phyloP scores from a whole-genome alignment of 2,797 vertebrate genomes.

The Taenioides sp. region DNA sequence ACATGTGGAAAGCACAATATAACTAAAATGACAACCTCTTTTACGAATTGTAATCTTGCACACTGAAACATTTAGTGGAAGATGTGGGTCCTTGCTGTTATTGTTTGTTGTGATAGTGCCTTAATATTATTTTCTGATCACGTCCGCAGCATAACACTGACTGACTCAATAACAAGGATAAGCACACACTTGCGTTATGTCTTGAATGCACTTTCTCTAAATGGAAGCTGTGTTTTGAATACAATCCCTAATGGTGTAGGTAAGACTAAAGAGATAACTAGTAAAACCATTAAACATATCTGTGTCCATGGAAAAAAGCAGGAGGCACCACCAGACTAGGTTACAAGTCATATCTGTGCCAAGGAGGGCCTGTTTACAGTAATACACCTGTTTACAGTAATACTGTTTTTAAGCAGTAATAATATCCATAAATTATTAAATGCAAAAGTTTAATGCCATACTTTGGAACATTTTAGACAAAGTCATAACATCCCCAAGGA shows the following conservation, averaged over 20 bases:
- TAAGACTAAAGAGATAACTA: too few species aligned
- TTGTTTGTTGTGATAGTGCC: constrained; percentile 35
- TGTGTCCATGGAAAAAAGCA: neutral
- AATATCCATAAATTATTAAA: too few species aligned
- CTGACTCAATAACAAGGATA: constrained; percentile 28
- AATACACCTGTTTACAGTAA: too few species aligned
- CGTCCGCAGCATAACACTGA: constrained; percentile 48
- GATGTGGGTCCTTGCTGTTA: constrained; percentile 33
- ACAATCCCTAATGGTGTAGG: constrained; percentile 9
- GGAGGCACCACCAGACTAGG: neutral
- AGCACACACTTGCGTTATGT: constrained; percentile 29
- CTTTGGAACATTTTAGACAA: too few species aligned
- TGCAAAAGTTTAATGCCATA: too few species aligned
- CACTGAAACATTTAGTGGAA: constrained; percentile 43
- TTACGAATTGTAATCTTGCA: constrained; percentile 22
- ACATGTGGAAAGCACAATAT: neutral
- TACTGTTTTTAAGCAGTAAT: too few species aligned
- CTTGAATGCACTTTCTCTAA: constrained; percentile 8
- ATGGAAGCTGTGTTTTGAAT: constrained; percentile 15
- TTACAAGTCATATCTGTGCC: too few species aligned
- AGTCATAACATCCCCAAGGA: too few species aligned
- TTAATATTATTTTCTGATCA: constrained; percentile 49
- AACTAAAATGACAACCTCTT: constrained; percentile 1
- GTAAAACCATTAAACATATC: too few species aligned
- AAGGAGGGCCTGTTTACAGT: too few species aligned